phyloP scores from a whole-genome alignment of 2,113 vertebrate genomes.

The Syrmaticus mikado region DNA sequence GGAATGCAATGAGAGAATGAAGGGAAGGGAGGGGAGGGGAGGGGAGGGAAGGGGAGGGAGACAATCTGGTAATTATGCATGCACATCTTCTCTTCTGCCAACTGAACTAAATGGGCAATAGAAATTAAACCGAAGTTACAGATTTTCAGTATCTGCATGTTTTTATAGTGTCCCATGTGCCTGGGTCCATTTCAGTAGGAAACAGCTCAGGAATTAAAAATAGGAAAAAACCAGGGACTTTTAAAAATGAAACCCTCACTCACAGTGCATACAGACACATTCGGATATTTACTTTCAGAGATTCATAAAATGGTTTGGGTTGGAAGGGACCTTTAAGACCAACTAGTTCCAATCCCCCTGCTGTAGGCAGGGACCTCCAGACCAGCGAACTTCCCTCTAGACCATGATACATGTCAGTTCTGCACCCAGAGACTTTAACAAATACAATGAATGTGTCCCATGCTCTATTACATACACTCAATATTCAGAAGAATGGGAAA shows the following conservation, averaged over 20 bases:
- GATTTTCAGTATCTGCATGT: constrained; percentile 5
- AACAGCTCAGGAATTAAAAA: constrained; percentile 41
- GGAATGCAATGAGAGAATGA: no score
- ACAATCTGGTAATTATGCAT: background rate
- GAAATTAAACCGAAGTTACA: constrained; percentile 4
- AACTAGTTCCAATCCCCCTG: no score
- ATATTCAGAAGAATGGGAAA: constrained; percentile 17
- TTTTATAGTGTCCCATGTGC: background rate
- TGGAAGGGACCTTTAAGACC: no score
- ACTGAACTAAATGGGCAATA: background rate
- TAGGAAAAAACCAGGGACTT: constrained; percentile 16
- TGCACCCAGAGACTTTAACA: constrained; percentile 28
- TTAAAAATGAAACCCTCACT: constrained; percentile 48
- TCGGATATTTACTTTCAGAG: constrained; percentile 30
- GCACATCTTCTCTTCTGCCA: background rate
- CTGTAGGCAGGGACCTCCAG: no score
- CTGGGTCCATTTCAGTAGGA: constrained; percentile 1
- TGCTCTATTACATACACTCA: background rate
- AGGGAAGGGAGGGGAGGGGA: no score
- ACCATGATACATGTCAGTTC: constrained; percentile 22
- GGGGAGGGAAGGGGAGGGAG: no score
- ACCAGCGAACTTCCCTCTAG: no score
- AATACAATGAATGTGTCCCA: constrained; percentile 26
- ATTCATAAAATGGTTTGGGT: no score
- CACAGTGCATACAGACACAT: constrained; percentile 4